Conservation (phyloP, 2,888 invertebrate genomes). For the Drosophila percnosoma region DNA sequence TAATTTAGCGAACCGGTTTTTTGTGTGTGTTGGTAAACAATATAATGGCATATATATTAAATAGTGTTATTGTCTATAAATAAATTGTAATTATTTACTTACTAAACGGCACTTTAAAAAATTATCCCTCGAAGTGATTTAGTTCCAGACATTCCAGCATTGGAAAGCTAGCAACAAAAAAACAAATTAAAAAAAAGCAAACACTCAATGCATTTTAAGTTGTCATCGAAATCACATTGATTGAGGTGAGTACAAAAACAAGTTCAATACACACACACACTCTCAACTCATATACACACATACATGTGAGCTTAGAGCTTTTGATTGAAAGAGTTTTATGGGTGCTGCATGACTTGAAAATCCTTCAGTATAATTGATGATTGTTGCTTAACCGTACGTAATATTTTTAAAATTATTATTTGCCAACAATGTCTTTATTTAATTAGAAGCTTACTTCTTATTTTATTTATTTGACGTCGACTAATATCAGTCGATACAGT, state of each 20-base stretch:
- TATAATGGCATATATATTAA: conserved; percentile 24
- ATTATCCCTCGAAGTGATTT: conserved; percentile 12
- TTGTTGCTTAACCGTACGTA: not conserved
- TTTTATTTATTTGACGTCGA: too few relatives aligned
- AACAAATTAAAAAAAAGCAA: conserved; percentile 13
- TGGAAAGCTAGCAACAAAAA: not conserved
- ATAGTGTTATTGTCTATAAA: conserved; percentile 35
- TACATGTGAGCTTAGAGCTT: not conserved
- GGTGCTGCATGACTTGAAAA: not conserved
- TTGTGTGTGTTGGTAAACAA: conserved; percentile 16
- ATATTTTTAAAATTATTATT: not conserved
- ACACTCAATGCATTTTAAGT: conserved; percentile 56
- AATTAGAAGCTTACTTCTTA: too few relatives aligned
- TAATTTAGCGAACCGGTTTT: conserved; percentile 64
- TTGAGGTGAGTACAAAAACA: conserved; percentile 42
- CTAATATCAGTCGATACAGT: not conserved
- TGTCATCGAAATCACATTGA: conserved; percentile 21
- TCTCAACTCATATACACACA: not conserved
- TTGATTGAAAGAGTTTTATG: not conserved
- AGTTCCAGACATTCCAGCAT: conserved; percentile 31
- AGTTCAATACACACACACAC: not conserved
- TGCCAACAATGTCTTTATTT: too few relatives aligned
- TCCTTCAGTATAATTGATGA: not conserved
- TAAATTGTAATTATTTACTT: conserved; percentile 43
- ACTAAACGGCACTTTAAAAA: conserved; percentile 46